Evolutionary conservation across 1,140 invertebrate species (phyloP), one percentile per base, ranked within the genome.

Genomic region (Aphis craccivora): DNA sequence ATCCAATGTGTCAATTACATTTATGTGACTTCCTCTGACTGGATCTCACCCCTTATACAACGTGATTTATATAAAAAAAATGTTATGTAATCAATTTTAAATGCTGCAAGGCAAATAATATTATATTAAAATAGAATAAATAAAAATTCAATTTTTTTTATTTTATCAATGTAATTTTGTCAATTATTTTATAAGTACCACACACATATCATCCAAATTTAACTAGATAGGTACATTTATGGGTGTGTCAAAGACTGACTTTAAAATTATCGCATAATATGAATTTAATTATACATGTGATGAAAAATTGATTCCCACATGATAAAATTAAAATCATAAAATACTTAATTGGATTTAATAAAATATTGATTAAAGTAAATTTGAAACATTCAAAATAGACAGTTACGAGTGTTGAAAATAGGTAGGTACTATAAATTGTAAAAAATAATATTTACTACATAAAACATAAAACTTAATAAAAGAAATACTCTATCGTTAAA

Each of bases 1-100:
- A 92, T 92, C 76, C 67, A n/a, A 92, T 37, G 45, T 92, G 91
- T 92, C 91, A 83, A 92, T 92, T 92, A 92, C 5, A 48, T n/a
- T 37, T 37, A 40, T 83, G 45, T 35, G 76, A 92, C 43, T 83
- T 48, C 7, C 40, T 76, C 60, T 53, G 23, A 43, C n/a, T 67
- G 55, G n/a, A 37, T 40, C 25, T 40, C 87, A 48, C 9, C 35
- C 53, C 89, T 20, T 22, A 37, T 25, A 53, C n/a, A 9, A 37
- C 22, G 53, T 30, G 43, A 51, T 48, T 87, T 35, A 87, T 35
- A 81, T 5, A 89, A 37, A 20, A 51, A 53, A 89, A 53, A 89
- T 37, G 87, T 55, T 88, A 35, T 6, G 45, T 20, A 55, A 25
- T 89, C n/a, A 89, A 89, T 55, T 89, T 55, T 37, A 37, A 53